Evolutionary conservation across 2,888 invertebrate species (phyloP), one percentile per base, ranked within the genome.

Genomic region (Noctua fimbriata): DNA sequence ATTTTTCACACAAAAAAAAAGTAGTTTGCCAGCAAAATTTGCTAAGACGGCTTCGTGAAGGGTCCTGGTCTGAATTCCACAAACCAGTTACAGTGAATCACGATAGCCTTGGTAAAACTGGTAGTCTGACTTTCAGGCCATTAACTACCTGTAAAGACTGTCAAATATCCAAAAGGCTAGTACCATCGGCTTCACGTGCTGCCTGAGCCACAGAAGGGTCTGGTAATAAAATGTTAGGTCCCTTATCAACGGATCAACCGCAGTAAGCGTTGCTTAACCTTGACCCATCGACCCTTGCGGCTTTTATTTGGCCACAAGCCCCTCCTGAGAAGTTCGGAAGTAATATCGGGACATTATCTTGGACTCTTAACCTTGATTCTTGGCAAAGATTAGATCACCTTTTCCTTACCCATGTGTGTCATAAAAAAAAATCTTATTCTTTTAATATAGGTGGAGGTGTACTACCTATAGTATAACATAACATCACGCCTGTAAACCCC

Each of bases 371-470:
- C 72, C 81, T 78, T 72, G 49, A 21, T 10, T n/a, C 47, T 41
- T n/a, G 10, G 18, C 2, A 81, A 32, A 81, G 49, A 78, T 81
- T 71, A 78, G 21, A 16, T 16, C 32, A 81, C 28, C 58, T 58
- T 78, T 71, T 72, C 28, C 28, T 49, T 81, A 81, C 72, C 41
- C 58, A 49, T 16, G 28, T 5, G 7, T 60, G 10, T 18, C 18
- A n/a, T 41, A 60, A 60, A 78, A 58, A 58, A 1, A 1, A 21
- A 21, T 32, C n/a, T 52, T 79, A 55, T 24, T 28, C 6, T 60
- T 28, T 0, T 60, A 16, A 16, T 60, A 28, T 58, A 58, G 3
- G 12, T n/a, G 10, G 24, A 24, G 55, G 24, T 55, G 10, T 24
- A 55, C 10, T 12, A 24, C 9, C 52, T 52, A 9, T 52, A 24